Base-by-base conservation (phyloP, 2,113 vertebrate species). In the Pterophyllum scalare region DNA sequence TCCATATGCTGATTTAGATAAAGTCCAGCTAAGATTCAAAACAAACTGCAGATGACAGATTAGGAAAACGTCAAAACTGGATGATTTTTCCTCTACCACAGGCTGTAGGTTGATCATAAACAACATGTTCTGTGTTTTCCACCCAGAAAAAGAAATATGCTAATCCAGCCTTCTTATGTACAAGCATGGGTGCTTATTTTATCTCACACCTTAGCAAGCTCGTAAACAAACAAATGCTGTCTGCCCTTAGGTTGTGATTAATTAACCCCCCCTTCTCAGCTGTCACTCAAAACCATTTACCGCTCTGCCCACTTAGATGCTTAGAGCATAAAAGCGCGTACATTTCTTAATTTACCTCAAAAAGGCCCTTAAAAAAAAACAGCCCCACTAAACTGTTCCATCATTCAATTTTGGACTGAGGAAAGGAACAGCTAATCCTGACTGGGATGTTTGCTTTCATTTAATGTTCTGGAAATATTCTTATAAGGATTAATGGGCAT, bases 211-310 rank as follows among this genome's bases (percentile, higher is more conserved):
- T 43, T 2, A 33, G n/a, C 3, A 15, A 59, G 79, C 31, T 13
- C 1, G 1, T 31, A 20, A 72, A 87, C 67, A 46, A 24, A 61
- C 26, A 59, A 24, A 74, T 13, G 24, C 0, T 4, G 31, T n/a
- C 13, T 35, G 35, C 72, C 17, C 15, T 59, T 15, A n/a, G 31
- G 58, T 49, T 75, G 65, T 20, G 56, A 31, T 33, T 59, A 61
- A 10, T 65, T 77, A 40, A 20, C 46, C 35, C n/a, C 38, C 35
- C 33, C 13, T 43, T 33, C 31, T 64, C n/a, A 56, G 64, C 58
- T 70, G 56, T 74, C 79, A 52, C 4, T 64, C 79, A 70, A 62
- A 84, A 31, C 15, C 33, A 22, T 46, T 74, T 38, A 64, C 43
- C n/a, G 19, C 26, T 2, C 58, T 9, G 14, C 19, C 6, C 46